Evolutionary conservation across 2,888 invertebrate genomes (phyloP).

Genomic region (Deilephila porcellus): DNA sequence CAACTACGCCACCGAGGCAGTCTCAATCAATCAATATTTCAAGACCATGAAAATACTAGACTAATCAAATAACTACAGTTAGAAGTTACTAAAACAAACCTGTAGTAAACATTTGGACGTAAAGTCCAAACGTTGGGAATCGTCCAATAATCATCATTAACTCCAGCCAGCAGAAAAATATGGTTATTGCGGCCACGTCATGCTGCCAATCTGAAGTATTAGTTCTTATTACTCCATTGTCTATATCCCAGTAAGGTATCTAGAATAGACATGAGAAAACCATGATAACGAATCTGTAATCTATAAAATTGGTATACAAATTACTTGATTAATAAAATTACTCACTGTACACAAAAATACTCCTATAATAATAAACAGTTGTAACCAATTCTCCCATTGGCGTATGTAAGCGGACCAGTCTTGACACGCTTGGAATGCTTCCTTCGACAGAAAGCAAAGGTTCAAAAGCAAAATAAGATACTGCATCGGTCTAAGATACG

Average conservation of each 20-base stretch:
- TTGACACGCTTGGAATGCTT: conserved; percentile 91
- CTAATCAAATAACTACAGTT: neutral
- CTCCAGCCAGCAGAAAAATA: conserved; percentile 92
- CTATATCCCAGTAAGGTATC: conserved; percentile 73
- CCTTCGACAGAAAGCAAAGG: conserved; percentile 87
- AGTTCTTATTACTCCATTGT: conserved; percentile 58
- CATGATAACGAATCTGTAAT: neutral
- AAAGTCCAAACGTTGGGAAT: conserved; percentile 93
- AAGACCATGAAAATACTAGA: neutral
- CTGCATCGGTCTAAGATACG: conserved; percentile 78
- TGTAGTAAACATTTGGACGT: conserved; percentile 95
- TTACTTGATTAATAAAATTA: conserved; percentile 26
- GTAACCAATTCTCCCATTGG: conserved; percentile 94
- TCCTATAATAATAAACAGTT: conserved; percentile 90
- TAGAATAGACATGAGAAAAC: conserved; percentile 43
- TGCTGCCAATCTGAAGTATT: conserved; percentile 88
- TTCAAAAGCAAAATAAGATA: conserved; percentile 87
- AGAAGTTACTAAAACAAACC: conserved; percentile 60
- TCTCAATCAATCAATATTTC: no score
- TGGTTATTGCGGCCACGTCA: conserved; percentile 91
- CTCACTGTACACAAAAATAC: conserved; percentile 88
- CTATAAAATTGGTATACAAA: neutral
- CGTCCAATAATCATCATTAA: conserved; percentile 94
- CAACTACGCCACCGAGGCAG: no score
- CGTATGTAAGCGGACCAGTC: conserved; percentile 89